phyloP scores from a whole-genome alignment of 2,113 vertebrate species.

The Dunckerocampus dactyliophorus region DNA sequence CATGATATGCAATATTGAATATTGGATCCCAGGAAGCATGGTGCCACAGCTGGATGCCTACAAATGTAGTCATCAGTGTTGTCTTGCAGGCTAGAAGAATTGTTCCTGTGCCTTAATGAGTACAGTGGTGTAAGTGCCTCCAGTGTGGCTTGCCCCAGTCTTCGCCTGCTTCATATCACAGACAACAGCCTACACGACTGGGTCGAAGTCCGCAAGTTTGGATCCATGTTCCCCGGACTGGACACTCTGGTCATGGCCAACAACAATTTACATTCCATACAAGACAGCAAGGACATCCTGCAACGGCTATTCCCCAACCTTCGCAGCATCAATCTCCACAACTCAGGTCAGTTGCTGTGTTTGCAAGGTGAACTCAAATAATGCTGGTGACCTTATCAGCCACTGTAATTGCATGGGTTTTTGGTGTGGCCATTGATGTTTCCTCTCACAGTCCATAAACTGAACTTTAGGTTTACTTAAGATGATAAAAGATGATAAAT shows the following conservation, averaged over 20 bases:
- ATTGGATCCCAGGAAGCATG: background rate
- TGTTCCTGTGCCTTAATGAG: conserved; percentile 99
- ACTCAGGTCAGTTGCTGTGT: conserved; percentile 80
- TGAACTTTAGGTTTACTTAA: background rate
- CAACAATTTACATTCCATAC: conserved; percentile 86
- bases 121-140: conserved; percentile 87
- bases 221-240: conserved; percentile 89
- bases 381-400: background rate
- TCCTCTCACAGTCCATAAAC: background rate
- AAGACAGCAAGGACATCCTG: conserved; percentile 83
- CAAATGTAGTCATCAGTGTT: background rate
- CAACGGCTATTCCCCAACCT: conserved; percentile 86
- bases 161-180: conserved; percentile 95
- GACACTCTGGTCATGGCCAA: conserved; percentile 93
- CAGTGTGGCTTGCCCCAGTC: conserved; percentile 81
- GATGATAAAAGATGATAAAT: too few relatives aligned
- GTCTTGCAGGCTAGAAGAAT: conserved; percentile 86
- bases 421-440: background rate
- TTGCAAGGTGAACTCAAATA: background rate
- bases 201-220: conserved; percentile 91
- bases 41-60: background rate
- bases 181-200: conserved; percentile 96
- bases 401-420: too few relatives aligned
- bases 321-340: conserved; percentile 92
- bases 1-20: background rate